phyloP scores from a whole-genome alignment of 2,113 vertebrate genomes.

The Notarius quadriscutis region DNA sequence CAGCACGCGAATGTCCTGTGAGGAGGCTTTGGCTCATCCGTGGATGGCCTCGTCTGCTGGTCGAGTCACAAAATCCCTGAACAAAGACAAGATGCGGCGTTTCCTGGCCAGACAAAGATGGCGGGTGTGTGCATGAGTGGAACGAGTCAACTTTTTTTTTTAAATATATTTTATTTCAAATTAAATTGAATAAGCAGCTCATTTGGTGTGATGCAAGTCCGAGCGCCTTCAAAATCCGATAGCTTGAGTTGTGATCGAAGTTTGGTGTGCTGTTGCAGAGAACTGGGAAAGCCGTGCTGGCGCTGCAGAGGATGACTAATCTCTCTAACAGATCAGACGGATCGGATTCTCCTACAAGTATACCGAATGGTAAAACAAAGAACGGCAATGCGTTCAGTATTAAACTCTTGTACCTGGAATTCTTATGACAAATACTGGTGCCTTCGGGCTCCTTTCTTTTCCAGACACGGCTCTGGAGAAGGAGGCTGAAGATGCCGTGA shows the following conservation, averaged over 20 bases:
- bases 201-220: no score
- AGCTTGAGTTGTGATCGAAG: no score
- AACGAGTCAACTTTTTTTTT: not conserved
- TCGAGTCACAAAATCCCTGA: constrained; percentile 70
- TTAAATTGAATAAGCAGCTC: no score
- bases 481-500: constrained; percentile 65
- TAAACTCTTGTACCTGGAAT: no score
- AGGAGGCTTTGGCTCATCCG: constrained; percentile 73
- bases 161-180: not conserved
- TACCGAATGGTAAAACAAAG: constrained; percentile 65
- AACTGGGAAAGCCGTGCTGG: constrained; percentile 84
- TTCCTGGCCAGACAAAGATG: constrained; percentile 81
- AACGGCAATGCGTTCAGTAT: not conserved
- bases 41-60: constrained; percentile 76
- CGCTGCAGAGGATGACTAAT: constrained; percentile 79
- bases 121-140: constrained; percentile 70
- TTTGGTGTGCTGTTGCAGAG: constrained; percentile 66
- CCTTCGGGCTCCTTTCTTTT: not conserved
- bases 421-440: not conserved
- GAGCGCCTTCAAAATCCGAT: not conserved
- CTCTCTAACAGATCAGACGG: constrained; percentile 68
- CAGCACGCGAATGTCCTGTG: constrained; percentile 76
- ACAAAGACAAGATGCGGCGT: constrained; percentile 79
- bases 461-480: constrained; percentile 67
- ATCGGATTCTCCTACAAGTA: constrained; percentile 56